Percentiles rank a stretch among this genome's conserved stretches.
Conservation (phyloP, 1,140 invertebrate genomes). For the Nomia melanderi region DNA sequence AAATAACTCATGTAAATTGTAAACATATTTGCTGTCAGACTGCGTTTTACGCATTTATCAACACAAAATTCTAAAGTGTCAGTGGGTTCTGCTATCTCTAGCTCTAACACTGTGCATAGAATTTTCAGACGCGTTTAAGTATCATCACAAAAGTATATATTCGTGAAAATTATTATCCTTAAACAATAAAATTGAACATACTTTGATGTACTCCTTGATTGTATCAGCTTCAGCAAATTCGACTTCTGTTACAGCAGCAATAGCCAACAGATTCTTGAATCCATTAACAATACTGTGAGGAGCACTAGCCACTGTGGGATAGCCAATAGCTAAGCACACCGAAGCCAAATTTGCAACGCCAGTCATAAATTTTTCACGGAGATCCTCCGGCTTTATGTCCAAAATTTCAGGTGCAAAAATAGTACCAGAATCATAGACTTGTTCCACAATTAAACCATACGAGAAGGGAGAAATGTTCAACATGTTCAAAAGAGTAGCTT, state of each 20-base stretch:
- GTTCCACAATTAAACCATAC: conserved; percentile 96
- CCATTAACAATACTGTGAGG: conserved; percentile 99
- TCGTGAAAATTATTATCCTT: neutral
- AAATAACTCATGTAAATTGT: neutral
- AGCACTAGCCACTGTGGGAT: conserved; percentile 97
- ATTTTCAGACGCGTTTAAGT: conserved; percentile 56
- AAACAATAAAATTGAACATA: conserved; percentile 65
- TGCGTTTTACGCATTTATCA: conserved; percentile 52
- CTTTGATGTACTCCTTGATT: conserved; percentile 95
- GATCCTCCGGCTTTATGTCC: conserved; percentile 98
- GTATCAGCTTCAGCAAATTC: conserved; percentile 96
- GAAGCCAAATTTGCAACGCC: conserved; percentile 97
- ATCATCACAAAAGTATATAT: conserved; percentile 60
- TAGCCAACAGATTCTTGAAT: conserved; percentile 98
- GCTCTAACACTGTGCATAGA: conserved; percentile 64
- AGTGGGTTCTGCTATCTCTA: conserved; percentile 80
- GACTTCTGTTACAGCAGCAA: conserved; percentile 97
- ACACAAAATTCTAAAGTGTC: conserved; percentile 56
- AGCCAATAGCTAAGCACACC: conserved; percentile 96
- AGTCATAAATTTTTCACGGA: conserved; percentile 93
- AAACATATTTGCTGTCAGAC: conserved; percentile 54
- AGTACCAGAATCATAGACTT: conserved; percentile 99
- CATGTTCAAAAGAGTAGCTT: conserved; percentile 99
- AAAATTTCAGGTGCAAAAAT: conserved; percentile 98
- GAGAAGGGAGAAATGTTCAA: conserved; percentile 99